A percentile compares a stretch with the other conserved stretches of the same genome.
Evolutionary conservation across 2,113 vertebrate genomes (phyloP).

Genomic region (Pterocles gutturalis): DNA sequence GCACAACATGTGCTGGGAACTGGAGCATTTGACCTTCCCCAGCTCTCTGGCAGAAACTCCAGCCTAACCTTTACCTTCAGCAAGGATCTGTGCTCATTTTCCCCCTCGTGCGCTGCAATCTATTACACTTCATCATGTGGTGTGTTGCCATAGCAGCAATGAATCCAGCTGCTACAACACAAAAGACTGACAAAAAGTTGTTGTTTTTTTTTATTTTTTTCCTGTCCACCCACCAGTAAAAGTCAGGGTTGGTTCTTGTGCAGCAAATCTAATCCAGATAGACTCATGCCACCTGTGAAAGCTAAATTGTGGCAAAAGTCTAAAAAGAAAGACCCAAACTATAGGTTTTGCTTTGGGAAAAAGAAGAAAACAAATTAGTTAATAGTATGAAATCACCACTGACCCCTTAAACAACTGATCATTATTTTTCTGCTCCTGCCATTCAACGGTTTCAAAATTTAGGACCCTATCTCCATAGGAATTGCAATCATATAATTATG

Average conservation of each 20-base stretch:
- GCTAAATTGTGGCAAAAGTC: conserved; percentile 13
- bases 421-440: conserved; percentile 17
- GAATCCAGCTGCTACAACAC: conserved; percentile 87
- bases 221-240: conserved; percentile 75
- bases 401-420: conserved; percentile 12
- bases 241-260: conserved; percentile 65
- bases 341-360: neutral
- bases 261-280: conserved; percentile 66
- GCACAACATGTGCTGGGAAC: conserved; percentile 48
- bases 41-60: conserved; percentile 74
- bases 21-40: conserved; percentile 66
- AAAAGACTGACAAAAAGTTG: conserved; percentile 87
- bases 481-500: neutral
- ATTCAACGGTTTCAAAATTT: conserved; percentile 19
- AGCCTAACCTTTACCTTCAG: conserved; percentile 83
- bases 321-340: neutral
- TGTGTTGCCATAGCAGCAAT: conserved; percentile 92
- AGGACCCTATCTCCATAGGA: neutral
- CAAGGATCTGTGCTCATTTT: conserved; percentile 80
- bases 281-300: conserved; percentile 42
- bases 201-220: conserved; percentile 25
- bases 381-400: neutral
- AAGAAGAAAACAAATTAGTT: conserved; percentile 20
- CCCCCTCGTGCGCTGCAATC: conserved; percentile 85
- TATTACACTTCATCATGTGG: conserved; percentile 98